These are phyloP conservation scores for Carpatolechia fugitivella DNA, from an alignment of 2,888 invertebrate species.

Conservation along the genomic window DNA sequence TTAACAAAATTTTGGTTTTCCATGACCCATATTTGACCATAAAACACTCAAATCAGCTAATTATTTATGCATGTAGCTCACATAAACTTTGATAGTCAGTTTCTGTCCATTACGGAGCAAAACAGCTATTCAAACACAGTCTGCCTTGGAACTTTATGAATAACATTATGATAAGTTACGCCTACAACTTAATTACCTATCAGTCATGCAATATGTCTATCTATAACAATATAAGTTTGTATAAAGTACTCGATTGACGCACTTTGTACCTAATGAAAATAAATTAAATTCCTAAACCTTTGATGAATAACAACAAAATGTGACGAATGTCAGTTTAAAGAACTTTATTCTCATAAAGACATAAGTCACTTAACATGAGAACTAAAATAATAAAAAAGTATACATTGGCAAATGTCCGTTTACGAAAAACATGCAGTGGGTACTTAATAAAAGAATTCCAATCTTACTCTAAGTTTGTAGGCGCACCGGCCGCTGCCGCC, in stretches of 20 bases:
- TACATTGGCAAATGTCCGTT: no score
- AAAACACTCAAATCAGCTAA: not conserved
- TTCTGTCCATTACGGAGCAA: constrained; percentile 5
- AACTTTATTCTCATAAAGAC: no score
- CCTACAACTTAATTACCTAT: constrained; percentile 6
- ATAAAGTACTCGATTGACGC: not conserved
- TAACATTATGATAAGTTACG: constrained; percentile 11
- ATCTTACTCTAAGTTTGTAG: no score
- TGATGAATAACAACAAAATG: no score
- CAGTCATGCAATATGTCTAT: not conserved
- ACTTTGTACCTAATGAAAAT: not conserved
- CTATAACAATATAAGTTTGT: not conserved
- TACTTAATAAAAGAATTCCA: no score
- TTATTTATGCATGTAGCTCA: constrained; percentile 3
- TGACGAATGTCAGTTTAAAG: no score
- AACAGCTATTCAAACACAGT: constrained; percentile 6
- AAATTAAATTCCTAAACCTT: not conserved
- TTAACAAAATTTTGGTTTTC: not conserved
- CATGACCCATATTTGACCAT: not conserved
- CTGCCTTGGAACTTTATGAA: constrained; percentile 11
- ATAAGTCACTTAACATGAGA: no score
- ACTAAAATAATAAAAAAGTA: no score
- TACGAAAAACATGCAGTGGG: no score
- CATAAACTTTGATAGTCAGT: constrained; percentile 5
- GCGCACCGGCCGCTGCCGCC: no score